These are phyloP conservation scores for Catocala nupta DNA, from an alignment of 2,888 invertebrate genomes.

Conservation along the genomic window DNA sequence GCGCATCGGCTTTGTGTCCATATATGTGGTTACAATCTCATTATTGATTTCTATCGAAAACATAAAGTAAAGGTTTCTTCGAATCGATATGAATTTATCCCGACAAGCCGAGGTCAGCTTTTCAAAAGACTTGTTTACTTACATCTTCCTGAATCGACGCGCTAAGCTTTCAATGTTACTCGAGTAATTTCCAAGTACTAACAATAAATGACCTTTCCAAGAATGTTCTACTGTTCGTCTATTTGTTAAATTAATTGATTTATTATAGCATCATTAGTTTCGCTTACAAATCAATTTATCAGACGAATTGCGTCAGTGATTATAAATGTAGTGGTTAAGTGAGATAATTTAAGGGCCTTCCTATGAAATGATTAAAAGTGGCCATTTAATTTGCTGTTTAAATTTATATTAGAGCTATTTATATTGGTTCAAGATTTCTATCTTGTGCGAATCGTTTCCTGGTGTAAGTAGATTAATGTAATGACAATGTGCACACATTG, in stretches of 20 bases:
- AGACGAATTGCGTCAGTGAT: conserved; percentile 33
- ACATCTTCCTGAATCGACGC: conserved; percentile 52
- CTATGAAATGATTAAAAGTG: conserved; percentile 34
- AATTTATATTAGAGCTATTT: conserved; percentile 21
- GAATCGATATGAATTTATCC: conserved; percentile 56
- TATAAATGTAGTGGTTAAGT: conserved; percentile 31
- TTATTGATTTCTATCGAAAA: conserved; percentile 38
- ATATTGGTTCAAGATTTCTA: conserved; percentile 24
- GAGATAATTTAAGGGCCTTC: conserved; percentile 39
- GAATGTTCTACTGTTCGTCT: conserved; percentile 58
- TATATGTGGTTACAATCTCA: conserved; percentile 26
- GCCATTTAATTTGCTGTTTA: conserved; percentile 41
- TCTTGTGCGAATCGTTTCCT: conserved; percentile 34
- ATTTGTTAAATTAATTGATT: conserved; percentile 66
- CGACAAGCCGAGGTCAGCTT: conserved; percentile 61
- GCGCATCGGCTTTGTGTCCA: conserved; percentile 18
- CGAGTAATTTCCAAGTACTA: conserved; percentile 57
- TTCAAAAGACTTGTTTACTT: conserved; percentile 54
- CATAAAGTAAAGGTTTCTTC: conserved; percentile 52
- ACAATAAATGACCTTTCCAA: conserved; percentile 57
- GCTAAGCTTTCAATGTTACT: conserved; percentile 61
- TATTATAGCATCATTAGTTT: conserved; percentile 54
- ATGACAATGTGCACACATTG: too few species aligned
- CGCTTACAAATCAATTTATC: conserved; percentile 44
- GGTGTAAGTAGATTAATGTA: conserved; percentile 12